Conservation (phyloP, 2,113 vertebrate genomes). For the Grus americana region DNA sequence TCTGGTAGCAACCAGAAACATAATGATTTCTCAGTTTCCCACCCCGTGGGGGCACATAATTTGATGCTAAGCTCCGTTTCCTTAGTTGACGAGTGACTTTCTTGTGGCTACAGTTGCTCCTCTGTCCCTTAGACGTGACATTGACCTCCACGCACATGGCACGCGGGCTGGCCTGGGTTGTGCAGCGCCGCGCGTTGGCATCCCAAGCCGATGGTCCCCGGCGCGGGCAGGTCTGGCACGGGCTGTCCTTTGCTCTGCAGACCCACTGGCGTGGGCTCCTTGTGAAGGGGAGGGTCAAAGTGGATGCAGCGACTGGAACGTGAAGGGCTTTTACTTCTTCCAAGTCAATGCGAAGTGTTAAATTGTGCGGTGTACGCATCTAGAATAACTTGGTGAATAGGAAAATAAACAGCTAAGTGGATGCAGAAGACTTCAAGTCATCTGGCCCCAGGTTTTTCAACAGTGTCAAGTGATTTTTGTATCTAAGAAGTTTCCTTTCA, state of each 20-base stretch:
- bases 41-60: too few relatives aligned
- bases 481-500: background rate
- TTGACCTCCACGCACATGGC: fast-evolving
- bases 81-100: background rate
- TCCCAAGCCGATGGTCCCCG: fast-evolving
- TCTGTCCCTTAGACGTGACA: fast-evolving
- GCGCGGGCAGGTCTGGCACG: background rate
- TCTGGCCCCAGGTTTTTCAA: background rate
- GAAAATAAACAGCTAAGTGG: conserved; percentile 5
- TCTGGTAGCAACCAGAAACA: background rate
- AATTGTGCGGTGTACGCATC: fast-evolving
- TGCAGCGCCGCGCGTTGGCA: background rate
- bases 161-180: fast-evolving
- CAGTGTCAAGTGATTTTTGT: background rate
- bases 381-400: background rate
- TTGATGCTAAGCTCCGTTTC: background rate
- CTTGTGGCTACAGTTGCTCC: background rate
- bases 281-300: background rate
- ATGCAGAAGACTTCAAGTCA: background rate
- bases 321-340: background rate
- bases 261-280: background rate
- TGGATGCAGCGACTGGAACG: fast-evolving
- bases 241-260: background rate
- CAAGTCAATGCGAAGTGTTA: fast-evolving
- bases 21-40: background rate